These are phyloP conservation scores for Scarus forsteni DNA, from an alignment of 2,797 vertebrate species.

Conservation along the genomic window DNA sequence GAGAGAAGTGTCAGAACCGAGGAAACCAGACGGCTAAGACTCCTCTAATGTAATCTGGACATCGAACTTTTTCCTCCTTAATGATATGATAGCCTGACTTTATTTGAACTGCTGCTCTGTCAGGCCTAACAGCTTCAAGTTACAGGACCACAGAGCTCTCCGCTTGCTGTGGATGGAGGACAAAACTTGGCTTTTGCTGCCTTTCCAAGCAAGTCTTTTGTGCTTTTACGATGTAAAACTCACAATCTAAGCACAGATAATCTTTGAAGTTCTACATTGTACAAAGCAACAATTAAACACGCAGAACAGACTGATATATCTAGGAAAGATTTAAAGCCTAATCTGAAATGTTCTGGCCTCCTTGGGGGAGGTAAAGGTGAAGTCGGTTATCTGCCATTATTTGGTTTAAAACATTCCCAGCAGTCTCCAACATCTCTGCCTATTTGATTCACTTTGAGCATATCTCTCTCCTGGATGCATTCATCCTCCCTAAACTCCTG, in stretches of 20 bases:
- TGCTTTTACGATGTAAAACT: conserved; percentile 48
- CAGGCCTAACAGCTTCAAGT: conserved; percentile 78
- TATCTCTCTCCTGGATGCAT: conserved; percentile 83
- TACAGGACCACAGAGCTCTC: conserved; percentile 48
- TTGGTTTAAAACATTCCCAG: conserved; percentile 84
- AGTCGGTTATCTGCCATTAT: conserved; percentile 81
- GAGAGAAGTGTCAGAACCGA: conserved; percentile 84
- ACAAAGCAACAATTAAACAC: conserved; percentile 73
- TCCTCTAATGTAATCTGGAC: conserved; percentile 87
- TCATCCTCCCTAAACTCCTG: conserved; percentile 86
- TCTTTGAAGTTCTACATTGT: conserved; percentile 27
- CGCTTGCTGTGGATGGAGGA: conserved; percentile 32
- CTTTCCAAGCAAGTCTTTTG: conserved; percentile 52
- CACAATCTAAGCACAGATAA: conserved; percentile 26
- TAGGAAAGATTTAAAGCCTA: conserved; percentile 63
- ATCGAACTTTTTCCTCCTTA: conserved; percentile 84
- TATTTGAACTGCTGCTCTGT: conserved; percentile 78
- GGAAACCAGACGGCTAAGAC: conserved; percentile 77
- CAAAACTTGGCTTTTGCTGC: conserved; percentile 47
- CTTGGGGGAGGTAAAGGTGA: conserved; percentile 78
- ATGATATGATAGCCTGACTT: conserved; percentile 85
- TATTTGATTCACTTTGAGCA: conserved; percentile 84
- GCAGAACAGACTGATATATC: conserved; percentile 57
- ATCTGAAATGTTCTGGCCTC: conserved; percentile 73
- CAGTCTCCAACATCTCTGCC: conserved; percentile 81